Evolutionary conservation across 2,888 invertebrate species (phyloP).

Genomic region (Eudemis profundana): DNA sequence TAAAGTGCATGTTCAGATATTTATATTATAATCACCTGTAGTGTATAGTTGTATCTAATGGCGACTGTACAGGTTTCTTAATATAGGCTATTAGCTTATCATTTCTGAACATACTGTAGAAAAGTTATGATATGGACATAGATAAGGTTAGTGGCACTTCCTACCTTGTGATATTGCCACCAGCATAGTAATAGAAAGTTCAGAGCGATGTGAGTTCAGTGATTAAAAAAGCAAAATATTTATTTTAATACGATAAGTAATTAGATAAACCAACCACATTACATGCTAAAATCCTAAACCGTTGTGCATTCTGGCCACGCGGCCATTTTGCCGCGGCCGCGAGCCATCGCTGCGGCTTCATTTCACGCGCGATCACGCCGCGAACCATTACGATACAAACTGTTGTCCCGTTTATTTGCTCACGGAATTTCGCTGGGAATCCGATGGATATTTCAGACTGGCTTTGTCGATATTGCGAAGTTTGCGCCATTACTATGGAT

Average conservation of each 20-base stretch:
- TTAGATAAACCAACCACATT: not conserved
- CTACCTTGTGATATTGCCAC: no score
- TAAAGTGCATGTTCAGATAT: no score
- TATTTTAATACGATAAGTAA: not conserved
- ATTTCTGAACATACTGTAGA: no score
- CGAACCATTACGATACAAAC: slow-evolving; percentile 25
- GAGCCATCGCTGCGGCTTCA: slow-evolving; percentile 7
- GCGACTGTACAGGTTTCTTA: no score
- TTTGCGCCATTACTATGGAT: slow-evolving; percentile 10
- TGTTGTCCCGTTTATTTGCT: slow-evolving; percentile 24
- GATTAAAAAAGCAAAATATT: not conserved
- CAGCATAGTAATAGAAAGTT: no score
- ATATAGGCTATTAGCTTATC: no score
- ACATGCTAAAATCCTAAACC: slow-evolving; percentile 3
- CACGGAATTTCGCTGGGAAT: slow-evolving; percentile 25
- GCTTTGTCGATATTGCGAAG: slow-evolving; percentile 18
- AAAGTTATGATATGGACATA: no score
- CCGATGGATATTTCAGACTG: not conserved
- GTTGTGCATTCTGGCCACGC: not conserved
- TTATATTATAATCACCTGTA: no score
- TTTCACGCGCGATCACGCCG: slow-evolving; percentile 33
- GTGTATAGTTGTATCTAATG: no score
- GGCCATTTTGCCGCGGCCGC: not conserved
- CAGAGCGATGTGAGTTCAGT: no score
- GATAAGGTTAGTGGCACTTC: no score